phyloP scores from a whole-genome alignment of 2,797 vertebrate genomes.

The Xiphorhynchus erythropygius region DNA sequence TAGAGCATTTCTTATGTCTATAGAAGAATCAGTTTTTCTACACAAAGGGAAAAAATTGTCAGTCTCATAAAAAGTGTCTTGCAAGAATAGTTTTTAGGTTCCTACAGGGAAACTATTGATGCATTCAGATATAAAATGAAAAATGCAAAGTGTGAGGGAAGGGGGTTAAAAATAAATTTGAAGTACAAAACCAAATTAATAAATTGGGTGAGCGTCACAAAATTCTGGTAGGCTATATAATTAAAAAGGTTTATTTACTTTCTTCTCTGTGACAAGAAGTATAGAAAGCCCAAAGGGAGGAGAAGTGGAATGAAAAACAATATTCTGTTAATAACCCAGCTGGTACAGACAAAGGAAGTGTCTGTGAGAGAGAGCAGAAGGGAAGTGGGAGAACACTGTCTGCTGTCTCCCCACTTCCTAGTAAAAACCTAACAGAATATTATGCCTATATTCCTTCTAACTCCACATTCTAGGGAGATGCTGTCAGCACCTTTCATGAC shows the following conservation, averaged over 20 bases:
- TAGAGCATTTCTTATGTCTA: not conserved
- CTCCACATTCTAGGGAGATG: not conserved
- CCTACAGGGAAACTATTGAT: not conserved
- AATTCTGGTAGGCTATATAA: slow-evolving; percentile 49
- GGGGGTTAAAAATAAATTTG: slow-evolving; percentile 10
- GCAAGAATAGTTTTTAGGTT: not conserved
- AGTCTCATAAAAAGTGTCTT: not conserved
- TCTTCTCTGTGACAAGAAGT: slow-evolving; percentile 37
- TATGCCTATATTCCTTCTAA: not conserved
- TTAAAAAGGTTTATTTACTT: slow-evolving; percentile 63
- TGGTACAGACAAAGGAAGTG: slow-evolving; percentile 63
- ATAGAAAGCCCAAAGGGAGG: slow-evolving; percentile 55
- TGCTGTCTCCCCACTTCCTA: not conserved
- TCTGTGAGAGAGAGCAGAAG: slow-evolving; percentile 44
- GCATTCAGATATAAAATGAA: not conserved
- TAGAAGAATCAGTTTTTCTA: not conserved
- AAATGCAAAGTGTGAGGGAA: not conserved
- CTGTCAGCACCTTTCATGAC: slow-evolving; percentile 62
- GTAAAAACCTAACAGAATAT: slow-evolving; percentile 11
- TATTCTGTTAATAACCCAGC: slow-evolving; percentile 50
- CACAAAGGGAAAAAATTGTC: not conserved
- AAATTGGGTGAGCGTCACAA: slow-evolving; percentile 35
- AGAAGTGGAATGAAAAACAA: slow-evolving; percentile 45
- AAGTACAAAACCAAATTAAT: slow-evolving; percentile 36
- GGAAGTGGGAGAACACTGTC: not conserved